Conservation (phyloP, 2,888 invertebrate genomes). For the Drosophila dives region DNA sequence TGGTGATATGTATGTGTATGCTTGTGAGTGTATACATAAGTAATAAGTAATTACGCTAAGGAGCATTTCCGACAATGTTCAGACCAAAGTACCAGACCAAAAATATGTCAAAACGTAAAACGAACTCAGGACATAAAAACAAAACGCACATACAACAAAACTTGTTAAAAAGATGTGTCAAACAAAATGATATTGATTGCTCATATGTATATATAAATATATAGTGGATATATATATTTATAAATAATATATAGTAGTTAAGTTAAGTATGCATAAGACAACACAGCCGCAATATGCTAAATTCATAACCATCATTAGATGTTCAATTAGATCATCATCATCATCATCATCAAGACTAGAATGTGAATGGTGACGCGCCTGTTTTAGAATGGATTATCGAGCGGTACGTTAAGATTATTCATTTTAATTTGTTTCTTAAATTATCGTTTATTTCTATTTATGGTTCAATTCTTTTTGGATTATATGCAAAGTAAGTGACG, state of each 20-base stretch:
- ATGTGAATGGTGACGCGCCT: conserved; percentile 62
- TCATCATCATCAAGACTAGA: conserved; percentile 63
- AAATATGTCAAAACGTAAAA: conserved; percentile 58
- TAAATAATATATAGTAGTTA: conserved; percentile 46
- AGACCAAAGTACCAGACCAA: conserved; percentile 79
- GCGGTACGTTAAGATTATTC: conserved; percentile 47
- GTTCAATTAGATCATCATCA: conserved; percentile 56
- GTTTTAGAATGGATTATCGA: conserved; percentile 53
- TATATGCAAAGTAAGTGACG: conserved; percentile 59
- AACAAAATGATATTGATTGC: conserved; percentile 54
- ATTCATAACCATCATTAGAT: conserved; percentile 68
- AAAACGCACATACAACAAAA: conserved; percentile 77
- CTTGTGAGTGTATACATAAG: conserved; percentile 59
- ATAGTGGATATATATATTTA: conserved; percentile 56
- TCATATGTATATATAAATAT: conserved; percentile 47
- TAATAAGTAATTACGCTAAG: conserved; percentile 70
- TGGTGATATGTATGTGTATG: conserved; percentile 26
- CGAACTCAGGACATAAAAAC: conserved; percentile 65
- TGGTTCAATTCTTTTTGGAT: conserved; percentile 45
- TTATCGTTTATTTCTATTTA: conserved; percentile 43
- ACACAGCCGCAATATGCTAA: conserved; percentile 81
- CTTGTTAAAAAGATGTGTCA: conserved; percentile 64
- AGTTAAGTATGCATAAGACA: conserved; percentile 75
- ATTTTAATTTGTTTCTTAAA: conserved; percentile 31
- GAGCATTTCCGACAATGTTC: conserved; percentile 78